A percentile compares a stretch with the other conserved stretches of the same genome.
Conservation (phyloP, 2,797 vertebrate genomes). For the Acanthis flammea region DNA sequence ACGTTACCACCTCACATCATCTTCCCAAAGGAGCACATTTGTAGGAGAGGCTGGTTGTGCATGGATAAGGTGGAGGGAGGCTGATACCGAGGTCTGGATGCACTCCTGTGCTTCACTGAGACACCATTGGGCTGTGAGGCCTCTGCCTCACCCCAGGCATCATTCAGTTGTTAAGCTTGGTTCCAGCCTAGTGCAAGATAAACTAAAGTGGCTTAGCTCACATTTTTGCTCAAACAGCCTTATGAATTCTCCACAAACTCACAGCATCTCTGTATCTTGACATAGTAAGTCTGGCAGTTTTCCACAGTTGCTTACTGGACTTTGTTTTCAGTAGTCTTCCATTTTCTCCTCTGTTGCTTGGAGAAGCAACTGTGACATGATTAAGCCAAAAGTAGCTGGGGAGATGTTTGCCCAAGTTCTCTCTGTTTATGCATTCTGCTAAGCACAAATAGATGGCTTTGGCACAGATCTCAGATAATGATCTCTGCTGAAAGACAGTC, state of each 20-base stretch:
- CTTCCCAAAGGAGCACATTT: not conserved
- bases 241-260: not conserved
- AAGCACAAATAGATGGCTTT: not conserved
- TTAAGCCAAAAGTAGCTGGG: not conserved
- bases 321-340: not conserved
- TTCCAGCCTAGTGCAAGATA: not conserved
- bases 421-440: not conserved
- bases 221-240: not conserved
- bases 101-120: not conserved
- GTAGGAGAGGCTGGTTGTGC: not conserved
- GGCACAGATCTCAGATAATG: not conserved
- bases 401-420: not conserved
- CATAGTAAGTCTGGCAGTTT: not conserved
- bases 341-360: not conserved
- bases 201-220: not conserved
- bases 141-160: not conserved
- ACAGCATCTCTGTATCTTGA: not conserved
- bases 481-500: not conserved
- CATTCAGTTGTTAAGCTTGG: not conserved
- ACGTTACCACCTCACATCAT: not conserved
- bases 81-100: fast-evolving
- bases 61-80: not conserved
- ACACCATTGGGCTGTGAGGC: not conserved
- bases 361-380: not conserved
- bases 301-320: not conserved